phyloP scores from a whole-genome alignment of 1,140 invertebrate species.

The Himalopsyche phryganea region DNA sequence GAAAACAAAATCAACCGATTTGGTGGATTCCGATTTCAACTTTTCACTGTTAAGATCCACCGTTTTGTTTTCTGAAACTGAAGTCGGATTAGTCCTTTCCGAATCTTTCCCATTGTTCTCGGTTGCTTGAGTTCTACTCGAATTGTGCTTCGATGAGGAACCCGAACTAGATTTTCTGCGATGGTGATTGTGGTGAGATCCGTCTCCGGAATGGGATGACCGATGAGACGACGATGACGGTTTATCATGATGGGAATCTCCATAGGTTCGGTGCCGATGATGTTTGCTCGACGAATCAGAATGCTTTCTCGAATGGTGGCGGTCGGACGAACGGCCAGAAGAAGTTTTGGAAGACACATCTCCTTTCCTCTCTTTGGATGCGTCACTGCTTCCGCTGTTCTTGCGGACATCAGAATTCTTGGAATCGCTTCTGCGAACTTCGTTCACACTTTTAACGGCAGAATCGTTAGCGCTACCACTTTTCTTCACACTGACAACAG shows the following conservation, averaged over 20 bases:
- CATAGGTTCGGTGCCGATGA: constrained; percentile 20
- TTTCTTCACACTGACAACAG: no score
- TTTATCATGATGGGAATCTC: constrained; percentile 1
- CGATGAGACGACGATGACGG: constrained; percentile 3
- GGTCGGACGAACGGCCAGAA: constrained; percentile 24
- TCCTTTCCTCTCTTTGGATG: background rate
- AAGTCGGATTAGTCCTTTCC: no score
- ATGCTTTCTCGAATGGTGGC: constrained; percentile 22
- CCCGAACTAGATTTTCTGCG: constrained; percentile 16
- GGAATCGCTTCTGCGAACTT: background rate
- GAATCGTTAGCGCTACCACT: background rate
- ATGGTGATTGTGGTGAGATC: constrained; percentile 4
- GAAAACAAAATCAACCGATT: no score
- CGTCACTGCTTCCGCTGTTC: constrained; percentile 3
- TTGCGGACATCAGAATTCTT: background rate
- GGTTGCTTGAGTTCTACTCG: no score
- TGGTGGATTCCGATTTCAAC: no score
- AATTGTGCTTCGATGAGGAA: constrained; percentile 20
- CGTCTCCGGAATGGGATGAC: constrained; percentile 2
- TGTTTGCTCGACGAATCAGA: constrained; percentile 21
- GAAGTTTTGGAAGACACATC: constrained; percentile 27
- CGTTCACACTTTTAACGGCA: background rate
- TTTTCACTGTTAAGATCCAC: no score
- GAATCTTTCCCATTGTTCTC: no score
- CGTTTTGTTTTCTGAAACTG: no score